These are phyloP conservation scores for Galaxea fascicularis DNA, from an alignment of 92 coral and sea anemone species.

Conservation along the genomic window DNA sequence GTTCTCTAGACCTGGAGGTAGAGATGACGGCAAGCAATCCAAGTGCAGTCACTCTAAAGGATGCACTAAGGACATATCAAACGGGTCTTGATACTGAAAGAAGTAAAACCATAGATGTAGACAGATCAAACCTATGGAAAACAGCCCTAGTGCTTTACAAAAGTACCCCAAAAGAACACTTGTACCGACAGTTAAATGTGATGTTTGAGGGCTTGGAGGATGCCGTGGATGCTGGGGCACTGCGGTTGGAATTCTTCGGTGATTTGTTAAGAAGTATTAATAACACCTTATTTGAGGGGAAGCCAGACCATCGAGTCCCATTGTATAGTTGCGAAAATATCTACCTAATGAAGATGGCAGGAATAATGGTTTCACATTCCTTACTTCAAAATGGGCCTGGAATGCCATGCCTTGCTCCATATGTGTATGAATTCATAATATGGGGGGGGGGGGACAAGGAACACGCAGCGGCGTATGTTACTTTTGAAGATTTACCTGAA, in stretches of 20 bases:
- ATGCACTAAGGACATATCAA: conserved; percentile 25
- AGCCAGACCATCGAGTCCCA: conserved; percentile 34
- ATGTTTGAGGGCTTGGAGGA: conserved; percentile 49
- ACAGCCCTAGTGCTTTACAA: conserved; percentile 47
- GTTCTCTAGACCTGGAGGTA: no score
- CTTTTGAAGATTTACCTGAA: conserved; percentile 41
- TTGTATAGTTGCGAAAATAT: conserved; percentile 45
- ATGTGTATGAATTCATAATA: conserved; percentile 13
- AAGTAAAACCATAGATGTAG: conserved; percentile 37
- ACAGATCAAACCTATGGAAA: conserved; percentile 29
- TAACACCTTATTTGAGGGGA: conserved; percentile 44
- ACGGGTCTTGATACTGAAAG: conserved; percentile 30
- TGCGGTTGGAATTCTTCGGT: conserved; percentile 42
- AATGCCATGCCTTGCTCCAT: conserved; percentile 30
- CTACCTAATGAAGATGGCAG: conserved; percentile 51
- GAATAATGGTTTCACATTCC: conserved; percentile 48
- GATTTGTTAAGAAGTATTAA: conserved; percentile 37
- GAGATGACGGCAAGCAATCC: no score
- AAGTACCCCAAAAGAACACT: conserved; percentile 37
- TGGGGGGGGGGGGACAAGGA: conserved; percentile 38
- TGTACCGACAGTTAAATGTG: conserved; percentile 23
- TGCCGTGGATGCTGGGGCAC: conserved; percentile 63
- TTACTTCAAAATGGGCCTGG: conserved; percentile 28
- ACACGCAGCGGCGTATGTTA: conserved; percentile 39
- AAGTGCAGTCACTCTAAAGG: conserved; percentile 12